Evolutionary conservation across 2,888 invertebrate genomes (phyloP), one percentile per base, ranked within the genome.

Genomic region (Quadroppia sp.): DNA sequence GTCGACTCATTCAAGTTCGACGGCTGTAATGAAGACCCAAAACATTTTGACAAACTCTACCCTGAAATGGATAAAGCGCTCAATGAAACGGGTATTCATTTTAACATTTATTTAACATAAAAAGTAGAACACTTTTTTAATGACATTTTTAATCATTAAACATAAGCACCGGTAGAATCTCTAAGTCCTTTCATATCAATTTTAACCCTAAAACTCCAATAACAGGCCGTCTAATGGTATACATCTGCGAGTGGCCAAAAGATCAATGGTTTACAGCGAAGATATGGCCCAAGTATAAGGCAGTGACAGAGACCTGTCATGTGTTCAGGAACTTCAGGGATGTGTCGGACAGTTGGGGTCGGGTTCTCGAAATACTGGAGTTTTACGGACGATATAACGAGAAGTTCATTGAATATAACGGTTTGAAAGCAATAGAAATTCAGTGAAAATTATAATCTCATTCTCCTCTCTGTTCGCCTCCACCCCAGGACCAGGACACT

Each of bases 1-100:
- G 36, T 98, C 25, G 98, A 99, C 83, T 96, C 94, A 83, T 91
- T 98, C 1, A 98, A 98, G 82, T 85, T 98, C 77, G 98, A 99
- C 82, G 98, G 98, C 0, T 99, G 98, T 82, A 93, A 98, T 82
- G 91, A 94, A 0, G 88, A 77, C 32, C 73, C 74, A 11, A 69
- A 76, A 17, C 69, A 75, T 48, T 77, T 77, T 76, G 76, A 77
- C 71, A n/a, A 48, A 20, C 72, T 96, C 0, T 99, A 98, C 84
- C 94, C 96, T 0, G 90, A 90, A 79, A 96, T 98, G 84, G 94
- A 92, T 13, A 87, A 87, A 76, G 89, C 90, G 80, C 85, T 99
- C 72, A 98, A 61, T 61, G 61, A 61, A 32, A 32, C 61, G 3
- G 61, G 61, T 61, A 56, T 25, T 2, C 7, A n/a, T 25, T 23